These are phyloP conservation scores for Phocides pigmalion DNA, from an alignment of 1,140 invertebrate species.

Conservation along the genomic window DNA sequence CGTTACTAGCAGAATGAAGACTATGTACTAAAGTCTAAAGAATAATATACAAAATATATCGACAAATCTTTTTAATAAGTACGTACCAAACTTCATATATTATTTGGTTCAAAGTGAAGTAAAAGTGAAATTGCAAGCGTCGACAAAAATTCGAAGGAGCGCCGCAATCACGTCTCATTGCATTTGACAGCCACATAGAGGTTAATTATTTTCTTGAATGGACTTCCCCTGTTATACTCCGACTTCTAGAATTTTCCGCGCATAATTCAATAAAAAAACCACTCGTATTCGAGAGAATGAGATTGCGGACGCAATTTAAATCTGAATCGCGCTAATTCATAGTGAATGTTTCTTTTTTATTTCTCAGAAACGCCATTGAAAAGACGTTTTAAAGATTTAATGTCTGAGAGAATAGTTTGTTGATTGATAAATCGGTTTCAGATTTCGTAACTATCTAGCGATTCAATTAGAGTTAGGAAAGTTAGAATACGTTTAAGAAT, in stretches of 20 bases:
- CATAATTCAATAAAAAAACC: conserved; percentile 23
- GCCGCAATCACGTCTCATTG: conserved; percentile 38
- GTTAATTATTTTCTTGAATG: conserved; percentile 58
- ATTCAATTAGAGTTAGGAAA: not conserved
- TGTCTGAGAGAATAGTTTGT: not conserved
- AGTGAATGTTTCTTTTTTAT: conserved; percentile 13
- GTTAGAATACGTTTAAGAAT: not conserved
- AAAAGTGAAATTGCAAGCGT: conserved; percentile 35
- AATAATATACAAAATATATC: no score
- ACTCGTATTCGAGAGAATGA: conserved; percentile 8
- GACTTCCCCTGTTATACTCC: conserved; percentile 23
- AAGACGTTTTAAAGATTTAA: not conserved
- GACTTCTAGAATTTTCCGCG: conserved; percentile 25
- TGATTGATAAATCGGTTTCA: not conserved
- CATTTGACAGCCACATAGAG: conserved; percentile 49
- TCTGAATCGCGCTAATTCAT: conserved; percentile 25
- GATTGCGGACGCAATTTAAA: conserved; percentile 28
- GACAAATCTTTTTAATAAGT: no score
- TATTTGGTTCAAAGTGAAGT: no score
- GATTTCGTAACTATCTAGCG: not conserved
- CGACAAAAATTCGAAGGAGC: conserved; percentile 28
- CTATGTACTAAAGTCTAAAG: no score
- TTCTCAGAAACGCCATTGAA: conserved; percentile 6
- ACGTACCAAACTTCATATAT: no score
- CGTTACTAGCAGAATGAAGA: no score